Conservation (phyloP, 2,113 vertebrate species). For the Nanorana parkeri region DNA sequence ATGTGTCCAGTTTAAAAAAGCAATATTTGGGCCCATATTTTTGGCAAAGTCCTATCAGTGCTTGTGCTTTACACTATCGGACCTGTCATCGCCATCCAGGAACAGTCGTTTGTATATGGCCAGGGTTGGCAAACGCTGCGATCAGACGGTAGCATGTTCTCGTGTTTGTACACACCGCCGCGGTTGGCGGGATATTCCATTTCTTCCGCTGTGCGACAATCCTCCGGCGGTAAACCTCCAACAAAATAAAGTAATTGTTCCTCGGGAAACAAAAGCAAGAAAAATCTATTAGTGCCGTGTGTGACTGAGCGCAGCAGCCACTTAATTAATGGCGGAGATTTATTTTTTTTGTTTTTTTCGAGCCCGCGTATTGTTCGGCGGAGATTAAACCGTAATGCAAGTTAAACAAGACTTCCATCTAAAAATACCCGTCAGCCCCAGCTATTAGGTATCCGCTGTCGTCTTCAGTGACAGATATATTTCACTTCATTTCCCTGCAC, state of each 20-base stretch:
- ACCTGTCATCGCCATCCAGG: too few species aligned
- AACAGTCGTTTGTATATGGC: too few species aligned
- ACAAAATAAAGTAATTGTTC: slow-evolving; percentile 69
- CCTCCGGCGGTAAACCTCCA: slow-evolving; percentile 62
- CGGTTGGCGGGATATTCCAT: slow-evolving; percentile 17
- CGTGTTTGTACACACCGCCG: slow-evolving; percentile 16
- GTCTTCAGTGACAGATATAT: slow-evolving; percentile 68
- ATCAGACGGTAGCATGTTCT: too few species aligned
- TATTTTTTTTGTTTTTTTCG: slow-evolving; percentile 34
- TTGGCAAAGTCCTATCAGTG: too few species aligned
- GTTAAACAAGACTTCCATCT: slow-evolving; percentile 70
- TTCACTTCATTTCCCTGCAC: slow-evolving; percentile 71
- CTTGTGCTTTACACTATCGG: too few species aligned
- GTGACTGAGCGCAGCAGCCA: slow-evolving; percentile 63
- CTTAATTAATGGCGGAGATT: slow-evolving; percentile 70
- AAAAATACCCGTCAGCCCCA: slow-evolving; percentile 69
- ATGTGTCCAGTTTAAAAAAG: too few species aligned
- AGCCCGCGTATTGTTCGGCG: slow-evolving; percentile 65
- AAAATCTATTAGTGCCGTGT: slow-evolving; percentile 68
- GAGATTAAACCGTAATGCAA: slow-evolving; percentile 69
- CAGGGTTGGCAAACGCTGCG: too few species aligned
- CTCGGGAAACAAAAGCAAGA: slow-evolving; percentile 61
- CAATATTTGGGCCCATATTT: too few species aligned
- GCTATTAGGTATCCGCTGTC: slow-evolving; percentile 66
- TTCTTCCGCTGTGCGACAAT: slow-evolving; percentile 22